Base-by-base conservation (phyloP, 2,113 vertebrate genomes). In the Solenodon paradoxus region DNA sequence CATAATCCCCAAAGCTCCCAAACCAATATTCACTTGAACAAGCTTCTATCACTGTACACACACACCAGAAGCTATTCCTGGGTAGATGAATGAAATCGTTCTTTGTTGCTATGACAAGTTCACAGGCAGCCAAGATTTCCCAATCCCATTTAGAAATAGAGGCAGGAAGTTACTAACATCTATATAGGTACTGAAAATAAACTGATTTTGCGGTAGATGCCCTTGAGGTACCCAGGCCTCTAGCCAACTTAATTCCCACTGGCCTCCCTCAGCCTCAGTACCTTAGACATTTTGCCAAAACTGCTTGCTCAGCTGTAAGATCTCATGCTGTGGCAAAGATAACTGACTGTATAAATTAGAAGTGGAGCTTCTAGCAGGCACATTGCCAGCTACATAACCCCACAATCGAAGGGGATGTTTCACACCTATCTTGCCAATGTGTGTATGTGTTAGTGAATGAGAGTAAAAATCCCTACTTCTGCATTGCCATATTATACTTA, bases 311-410 rank as follows among this genome's bases (percentile, higher is more conserved):
- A 93, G 89, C 95, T 96, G 68, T 86, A 91, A 96, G 81, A 89
- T 68, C 51, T 79, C 96, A 91, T 91, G 87, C 96, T 95, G 96
- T 90, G 92, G 89, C 90, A 66, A 95, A 95, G 92, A 86, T 96
- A 97, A 97, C 78, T 95, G 87, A 92, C 74, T 96, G 79, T 94
- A 97, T 96, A 96, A 96, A 96, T 97, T 96, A 95, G 80, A 87
- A 96, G 64, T 84, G 83, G 71, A 91, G 72, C 45, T 40, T 79
- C 40, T 77, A 95, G 42, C 47, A 95, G 84, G 53, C 57, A 96
- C 71, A 94, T 92, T 68, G 80, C 92, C 66, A 85, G 84, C 66
- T 84, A 75, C 75, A 71, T 69, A 96, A 95, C 72, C 35, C 47
- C 85, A 53, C 35, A 93, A 45, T 75, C 79, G 68, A 95, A 92